phyloP scores from a whole-genome alignment of 2,797 vertebrate genomes.

The Chelmon rostratus region DNA sequence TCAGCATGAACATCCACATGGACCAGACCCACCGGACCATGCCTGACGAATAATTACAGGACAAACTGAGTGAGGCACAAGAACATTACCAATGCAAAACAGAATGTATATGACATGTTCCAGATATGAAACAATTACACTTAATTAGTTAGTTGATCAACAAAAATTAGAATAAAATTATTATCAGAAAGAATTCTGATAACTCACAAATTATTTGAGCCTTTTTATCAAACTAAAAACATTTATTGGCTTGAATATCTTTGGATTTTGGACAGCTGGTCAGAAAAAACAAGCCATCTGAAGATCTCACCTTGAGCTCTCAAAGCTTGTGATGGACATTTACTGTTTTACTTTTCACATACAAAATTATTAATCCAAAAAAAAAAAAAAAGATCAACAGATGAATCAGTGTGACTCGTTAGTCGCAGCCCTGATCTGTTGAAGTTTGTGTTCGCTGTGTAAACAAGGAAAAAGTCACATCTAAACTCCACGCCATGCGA shows the following conservation, averaged over 20 bases:
- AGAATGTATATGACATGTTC: background rate
- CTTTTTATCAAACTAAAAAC: too few species aligned
- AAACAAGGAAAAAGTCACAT: background rate
- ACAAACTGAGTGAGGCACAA: background rate
- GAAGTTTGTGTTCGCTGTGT: background rate
- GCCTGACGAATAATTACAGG: slow-evolving; percentile 70
- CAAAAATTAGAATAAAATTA: too few species aligned
- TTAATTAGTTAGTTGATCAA: too few species aligned
- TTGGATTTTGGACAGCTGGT: too few species aligned
- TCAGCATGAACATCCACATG: slow-evolving; percentile 95
- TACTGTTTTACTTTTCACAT: background rate
- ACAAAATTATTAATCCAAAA: too few species aligned
- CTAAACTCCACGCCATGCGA: background rate
- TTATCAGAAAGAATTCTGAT: too few species aligned
- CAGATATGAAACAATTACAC: background rate
- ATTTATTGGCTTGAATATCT: too few species aligned
- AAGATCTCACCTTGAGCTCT: background rate
- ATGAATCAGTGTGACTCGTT: too few species aligned
- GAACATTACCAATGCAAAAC: background rate
- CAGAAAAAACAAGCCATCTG: too few species aligned
- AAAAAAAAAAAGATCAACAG: too few species aligned
- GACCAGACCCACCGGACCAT: slow-evolving; percentile 92
- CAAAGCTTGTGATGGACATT: background rate
- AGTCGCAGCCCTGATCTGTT: too few species aligned
- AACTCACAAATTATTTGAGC: too few species aligned